phyloP scores from a whole-genome alignment of 2,888 invertebrate genomes.

The Hecatera dysodea region DNA sequence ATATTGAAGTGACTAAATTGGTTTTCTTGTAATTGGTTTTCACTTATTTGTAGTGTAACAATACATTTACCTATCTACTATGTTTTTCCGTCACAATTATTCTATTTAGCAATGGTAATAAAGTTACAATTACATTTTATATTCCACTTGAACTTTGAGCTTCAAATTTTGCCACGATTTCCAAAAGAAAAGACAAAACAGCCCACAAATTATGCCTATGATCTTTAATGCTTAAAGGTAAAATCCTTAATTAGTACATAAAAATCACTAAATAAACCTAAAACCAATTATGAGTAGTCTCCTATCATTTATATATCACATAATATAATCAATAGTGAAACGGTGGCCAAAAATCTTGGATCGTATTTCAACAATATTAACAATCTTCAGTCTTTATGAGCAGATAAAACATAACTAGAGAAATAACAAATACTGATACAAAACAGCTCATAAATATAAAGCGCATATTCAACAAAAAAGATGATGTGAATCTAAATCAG shows the following conservation, averaged over 20 bases:
- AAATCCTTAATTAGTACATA: slow-evolving; percentile 22
- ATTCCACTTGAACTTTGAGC: neutral
- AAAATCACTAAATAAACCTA: slow-evolving; percentile 3
- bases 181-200: neutral
- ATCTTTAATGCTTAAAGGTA: slow-evolving; percentile 16
- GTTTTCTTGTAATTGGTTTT: neutral
- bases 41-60: neutral
- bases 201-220: slow-evolving; percentile 14
- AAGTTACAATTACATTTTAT: neutral
- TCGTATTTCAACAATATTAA: neutral
- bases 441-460: slow-evolving; percentile 31
- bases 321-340: neutral
- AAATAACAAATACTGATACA: slow-evolving; percentile 21
- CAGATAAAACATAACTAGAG: slow-evolving; percentile 3
- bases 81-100: neutral
- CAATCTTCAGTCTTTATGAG: neutral
- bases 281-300: neutral
- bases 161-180: slow-evolving; percentile 4
- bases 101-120: neutral
- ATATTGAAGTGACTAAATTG: slow-evolving; percentile 3
- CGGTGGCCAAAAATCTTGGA: neutral
- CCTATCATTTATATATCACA: neutral
- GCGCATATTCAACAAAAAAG: slow-evolving; percentile 33
- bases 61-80: neutral
- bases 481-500: slow-evolving; percentile 24